Conservation (phyloP, 2,797 vertebrate species). For the Onychomys torridus region DNA sequence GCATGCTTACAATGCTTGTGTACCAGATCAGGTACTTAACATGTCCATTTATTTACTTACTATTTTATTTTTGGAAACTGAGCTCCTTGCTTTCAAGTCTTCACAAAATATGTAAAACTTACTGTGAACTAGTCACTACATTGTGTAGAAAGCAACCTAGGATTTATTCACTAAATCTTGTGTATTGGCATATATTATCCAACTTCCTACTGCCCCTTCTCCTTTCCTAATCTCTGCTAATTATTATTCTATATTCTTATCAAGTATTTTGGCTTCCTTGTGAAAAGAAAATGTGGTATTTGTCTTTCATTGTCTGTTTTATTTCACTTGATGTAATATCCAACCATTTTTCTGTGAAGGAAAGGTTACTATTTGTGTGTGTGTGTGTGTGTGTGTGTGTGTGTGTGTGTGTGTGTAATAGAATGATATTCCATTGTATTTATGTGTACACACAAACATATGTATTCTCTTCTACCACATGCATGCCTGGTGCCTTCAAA, state of each 20-base stretch:
- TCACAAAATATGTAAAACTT: neutral
- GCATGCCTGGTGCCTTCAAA: neutral
- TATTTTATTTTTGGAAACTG: neutral
- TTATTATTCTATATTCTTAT: neutral
- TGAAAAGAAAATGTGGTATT: neutral
- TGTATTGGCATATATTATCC: neutral
- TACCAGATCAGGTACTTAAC: neutral
- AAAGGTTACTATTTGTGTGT: neutral
- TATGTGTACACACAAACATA: neutral
- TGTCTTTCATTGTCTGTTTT: neutral
- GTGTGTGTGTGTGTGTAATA: neutral
- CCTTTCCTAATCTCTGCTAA: neutral
- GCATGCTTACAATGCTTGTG: neutral
- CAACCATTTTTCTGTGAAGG: neutral
- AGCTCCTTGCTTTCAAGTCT: neutral
- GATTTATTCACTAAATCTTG: neutral
- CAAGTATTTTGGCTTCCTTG: neutral
- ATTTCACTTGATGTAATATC: neutral
- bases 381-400: neutral
- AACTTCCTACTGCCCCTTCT: too few relatives aligned
- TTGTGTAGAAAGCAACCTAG: neutral
- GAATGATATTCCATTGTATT: neutral
- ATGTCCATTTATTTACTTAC: neutral
- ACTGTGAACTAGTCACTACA: neutral
- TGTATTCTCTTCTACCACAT: neutral